Percentiles rank a stretch among this genome's conserved stretches.
These are phyloP conservation scores for Orthonyx spaldingii DNA, from an alignment of 2,113 vertebrate genomes.

Conservation along the genomic window DNA sequence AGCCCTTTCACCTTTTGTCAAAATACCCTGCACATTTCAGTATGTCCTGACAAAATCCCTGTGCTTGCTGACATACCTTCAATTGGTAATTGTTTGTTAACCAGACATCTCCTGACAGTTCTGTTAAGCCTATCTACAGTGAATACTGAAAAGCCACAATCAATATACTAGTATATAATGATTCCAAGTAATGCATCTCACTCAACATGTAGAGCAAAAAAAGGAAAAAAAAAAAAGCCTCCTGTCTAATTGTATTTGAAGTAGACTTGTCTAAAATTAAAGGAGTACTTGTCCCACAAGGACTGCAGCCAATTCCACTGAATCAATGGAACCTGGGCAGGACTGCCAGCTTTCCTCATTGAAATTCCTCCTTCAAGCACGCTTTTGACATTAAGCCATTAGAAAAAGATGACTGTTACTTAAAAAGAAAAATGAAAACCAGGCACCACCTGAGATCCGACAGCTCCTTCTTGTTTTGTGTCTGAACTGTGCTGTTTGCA, in stretches of 20 bases:
- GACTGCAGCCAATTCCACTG: background rate
- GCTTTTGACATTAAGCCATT: background rate
- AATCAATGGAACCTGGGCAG: background rate
- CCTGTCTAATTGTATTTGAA: conserved; percentile 9
- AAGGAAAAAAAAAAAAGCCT: background rate
- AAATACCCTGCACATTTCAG: background rate
- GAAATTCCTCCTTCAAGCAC: background rate
- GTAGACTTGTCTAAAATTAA: conserved; percentile 21
- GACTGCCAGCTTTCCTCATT: background rate
- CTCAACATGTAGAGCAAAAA: background rate
- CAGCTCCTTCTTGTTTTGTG: background rate
- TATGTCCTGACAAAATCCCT: background rate
- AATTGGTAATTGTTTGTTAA: background rate
- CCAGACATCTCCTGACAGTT: background rate
- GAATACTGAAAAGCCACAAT: conserved; percentile 34
- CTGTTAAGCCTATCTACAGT: background rate
- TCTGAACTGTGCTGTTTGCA: background rate
- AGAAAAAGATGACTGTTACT: background rate
- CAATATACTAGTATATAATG: conserved; percentile 34
- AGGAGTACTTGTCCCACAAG: background rate
- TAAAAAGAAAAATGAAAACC: background rate
- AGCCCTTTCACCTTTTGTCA: background rate
- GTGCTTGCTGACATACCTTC: background rate
- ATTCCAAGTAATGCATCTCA: background rate
- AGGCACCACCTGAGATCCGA: background rate